These are phyloP conservation scores for Leucophenga maculata DNA, from an alignment of 2,888 invertebrate genomes.

Conservation along the genomic window DNA sequence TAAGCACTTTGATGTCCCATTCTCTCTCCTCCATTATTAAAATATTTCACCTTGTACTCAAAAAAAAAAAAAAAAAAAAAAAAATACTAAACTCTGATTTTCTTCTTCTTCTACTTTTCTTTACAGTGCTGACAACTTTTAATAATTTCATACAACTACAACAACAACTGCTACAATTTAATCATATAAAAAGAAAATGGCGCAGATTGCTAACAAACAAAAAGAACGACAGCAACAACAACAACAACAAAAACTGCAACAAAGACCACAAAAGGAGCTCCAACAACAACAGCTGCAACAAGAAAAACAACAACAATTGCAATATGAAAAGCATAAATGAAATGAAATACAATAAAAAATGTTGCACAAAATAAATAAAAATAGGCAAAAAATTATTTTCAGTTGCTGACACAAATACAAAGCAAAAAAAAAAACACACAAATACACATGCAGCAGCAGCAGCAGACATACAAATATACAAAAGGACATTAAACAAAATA, in stretches of 20 bases:
- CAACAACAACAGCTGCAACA: slow-evolving; percentile 25
- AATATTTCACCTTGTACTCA: background rate
- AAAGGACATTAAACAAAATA: slow-evolving; percentile 32
- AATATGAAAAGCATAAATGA: slow-evolving; percentile 22
- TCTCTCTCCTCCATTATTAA: too few species aligned
- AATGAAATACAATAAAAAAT: slow-evolving; percentile 23
- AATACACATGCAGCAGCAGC: background rate
- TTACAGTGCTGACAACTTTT: slow-evolving; percentile 43
- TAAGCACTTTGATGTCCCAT: too few species aligned
- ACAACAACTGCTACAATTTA: slow-evolving; percentile 31
- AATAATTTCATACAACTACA: slow-evolving; percentile 15
- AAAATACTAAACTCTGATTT: background rate
- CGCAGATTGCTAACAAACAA: slow-evolving; percentile 30
- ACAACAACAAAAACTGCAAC: slow-evolving; percentile 17
- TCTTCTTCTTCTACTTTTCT: background rate
- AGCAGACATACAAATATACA: slow-evolving; percentile 21
- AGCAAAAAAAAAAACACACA: slow-evolving; percentile 7
- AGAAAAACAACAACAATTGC: slow-evolving; percentile 12
- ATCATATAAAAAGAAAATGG: slow-evolving; percentile 45
- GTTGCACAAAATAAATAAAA: slow-evolving; percentile 38
- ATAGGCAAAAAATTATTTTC: background rate
- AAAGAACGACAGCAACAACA: slow-evolving; percentile 29
- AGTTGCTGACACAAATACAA: slow-evolving; percentile 20
- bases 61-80: slow-evolving; percentile 18
- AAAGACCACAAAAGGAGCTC: slow-evolving; percentile 13